Evolutionary conservation across 2,113 vertebrate species (phyloP).

Genomic region (Spermophilus dauricus): DNA sequence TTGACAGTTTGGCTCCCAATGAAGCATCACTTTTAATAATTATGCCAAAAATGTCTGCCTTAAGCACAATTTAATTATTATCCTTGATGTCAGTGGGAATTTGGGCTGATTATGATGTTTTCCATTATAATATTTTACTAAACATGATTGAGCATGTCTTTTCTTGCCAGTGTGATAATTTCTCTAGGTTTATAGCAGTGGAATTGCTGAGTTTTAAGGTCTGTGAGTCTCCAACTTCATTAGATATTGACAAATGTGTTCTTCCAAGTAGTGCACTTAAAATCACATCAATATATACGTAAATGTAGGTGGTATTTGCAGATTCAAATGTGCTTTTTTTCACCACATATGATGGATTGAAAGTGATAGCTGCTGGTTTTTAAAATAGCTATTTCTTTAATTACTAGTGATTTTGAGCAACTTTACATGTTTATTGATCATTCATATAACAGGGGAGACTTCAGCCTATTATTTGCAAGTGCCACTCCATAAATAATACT

Average conservation of each 20-base stretch:
- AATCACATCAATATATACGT: not conserved
- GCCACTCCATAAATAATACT: not conserved
- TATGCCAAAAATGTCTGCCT: not conserved
- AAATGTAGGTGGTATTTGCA: not conserved
- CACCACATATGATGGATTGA: not conserved
- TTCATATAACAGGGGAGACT: not conserved
- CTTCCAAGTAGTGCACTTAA: not conserved
- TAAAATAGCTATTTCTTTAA: not conserved
- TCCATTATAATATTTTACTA: not conserved
- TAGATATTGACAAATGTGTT: not conserved
- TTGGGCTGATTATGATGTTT: not conserved
- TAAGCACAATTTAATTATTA: constrained; percentile 20
- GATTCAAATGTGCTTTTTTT: not conserved
- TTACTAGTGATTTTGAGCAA: not conserved
- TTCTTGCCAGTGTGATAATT: not conserved
- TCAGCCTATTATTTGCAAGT: not conserved
- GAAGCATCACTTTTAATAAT: not conserved
- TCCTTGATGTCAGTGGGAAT: not conserved
- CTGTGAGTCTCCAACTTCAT: not conserved
- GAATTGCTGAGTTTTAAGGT: not conserved
- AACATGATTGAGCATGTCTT: not conserved
- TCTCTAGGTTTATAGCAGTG: not conserved
- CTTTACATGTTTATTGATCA: not conserved
- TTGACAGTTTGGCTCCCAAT: not conserved
- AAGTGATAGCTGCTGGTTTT: not conserved